Conservation (phyloP, 2,113 vertebrate species). For the Gavialis gangeticus region DNA sequence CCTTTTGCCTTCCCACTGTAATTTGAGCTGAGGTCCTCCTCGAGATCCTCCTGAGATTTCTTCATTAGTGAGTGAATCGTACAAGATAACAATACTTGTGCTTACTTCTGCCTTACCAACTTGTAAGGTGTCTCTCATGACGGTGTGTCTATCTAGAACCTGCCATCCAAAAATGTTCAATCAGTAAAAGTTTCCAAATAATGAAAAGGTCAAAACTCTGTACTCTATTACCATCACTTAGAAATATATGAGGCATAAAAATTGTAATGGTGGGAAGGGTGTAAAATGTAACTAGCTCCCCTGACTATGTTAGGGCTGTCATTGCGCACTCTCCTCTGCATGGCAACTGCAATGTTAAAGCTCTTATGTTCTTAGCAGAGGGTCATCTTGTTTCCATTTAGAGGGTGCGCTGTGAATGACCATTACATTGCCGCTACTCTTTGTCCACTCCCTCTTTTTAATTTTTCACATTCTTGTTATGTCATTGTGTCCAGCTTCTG, state of each 20-base stretch:
- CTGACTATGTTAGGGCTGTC: neutral
- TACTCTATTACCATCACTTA: conserved; percentile 30
- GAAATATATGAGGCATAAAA: neutral
- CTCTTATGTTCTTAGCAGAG: neutral
- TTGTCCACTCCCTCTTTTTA: no score
- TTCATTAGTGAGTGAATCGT: conserved; percentile 53
- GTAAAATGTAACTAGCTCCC: neutral
- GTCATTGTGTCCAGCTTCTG: neutral
- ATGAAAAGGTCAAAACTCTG: conserved; percentile 47
- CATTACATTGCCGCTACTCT: neutral
- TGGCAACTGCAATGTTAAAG: neutral
- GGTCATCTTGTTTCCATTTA: neutral
- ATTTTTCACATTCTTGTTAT: neutral
- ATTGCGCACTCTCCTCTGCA: neutral
- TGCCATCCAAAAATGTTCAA: conserved; percentile 4
- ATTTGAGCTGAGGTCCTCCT: conserved; percentile 22
- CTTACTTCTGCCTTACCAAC: conserved; percentile 5
- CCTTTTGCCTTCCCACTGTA: conserved; percentile 45
- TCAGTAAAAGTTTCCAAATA: conserved; percentile 19
- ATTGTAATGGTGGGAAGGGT: neutral
- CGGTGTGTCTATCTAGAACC: neutral
- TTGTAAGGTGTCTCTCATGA: conserved; percentile 16
- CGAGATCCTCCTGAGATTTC: conserved; percentile 38
- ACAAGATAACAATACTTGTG: conserved; percentile 29
- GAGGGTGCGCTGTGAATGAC: neutral